Evolutionary conservation across 2,888 invertebrate genomes (phyloP), one percentile per base, ranked within the genome.

Genomic region (Chymomyza procnemis): DNA sequence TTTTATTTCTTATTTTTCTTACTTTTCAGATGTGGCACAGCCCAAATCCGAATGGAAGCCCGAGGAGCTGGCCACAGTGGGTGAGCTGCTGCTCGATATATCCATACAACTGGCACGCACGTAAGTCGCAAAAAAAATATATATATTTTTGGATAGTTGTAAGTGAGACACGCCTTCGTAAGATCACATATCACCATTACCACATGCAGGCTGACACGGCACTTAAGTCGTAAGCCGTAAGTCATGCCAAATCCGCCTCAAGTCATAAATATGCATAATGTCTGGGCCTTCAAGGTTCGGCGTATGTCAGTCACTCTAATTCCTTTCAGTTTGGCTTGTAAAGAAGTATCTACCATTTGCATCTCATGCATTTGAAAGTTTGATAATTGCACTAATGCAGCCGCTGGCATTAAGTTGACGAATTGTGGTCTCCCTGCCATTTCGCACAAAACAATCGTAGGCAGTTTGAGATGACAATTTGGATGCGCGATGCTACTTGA

Each of bases 31-130:
- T 91, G 95, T 97, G 30, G 93, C 95, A 12, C 94, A 94, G 83
- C 96, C 97, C 0, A 94, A 95, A 88, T 94, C 94, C 18, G 95
- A 96, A 78, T 97, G 96, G 95, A 95, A 95, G 88, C 93, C 96
- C 0, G 96, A 96, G 90, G 95, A 97, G 87, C 93, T 96, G 77
- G 96, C 96, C 47, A 95, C 96, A 34, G 95, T 97, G 57, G 97
- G 97, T 46, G 97, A 97, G 91, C 92, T 97, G 46, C 92, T 97
- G 52, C 92, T 97, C 76, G 97, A 97, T 89, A 94, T 97, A 86
- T 96, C 97, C 41, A 94, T 95, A 80, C 96, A 94, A 88, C 92
- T 97, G 78, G 96, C 96, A 9, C 93, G 95, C 91, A 95, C 94
- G 96, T 97, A 92, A 94, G 94, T 93, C 76, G 75, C 57, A 71